Base-by-base conservation (phyloP, 2,888 invertebrate genomes). In the Epiblema foenella region DNA sequence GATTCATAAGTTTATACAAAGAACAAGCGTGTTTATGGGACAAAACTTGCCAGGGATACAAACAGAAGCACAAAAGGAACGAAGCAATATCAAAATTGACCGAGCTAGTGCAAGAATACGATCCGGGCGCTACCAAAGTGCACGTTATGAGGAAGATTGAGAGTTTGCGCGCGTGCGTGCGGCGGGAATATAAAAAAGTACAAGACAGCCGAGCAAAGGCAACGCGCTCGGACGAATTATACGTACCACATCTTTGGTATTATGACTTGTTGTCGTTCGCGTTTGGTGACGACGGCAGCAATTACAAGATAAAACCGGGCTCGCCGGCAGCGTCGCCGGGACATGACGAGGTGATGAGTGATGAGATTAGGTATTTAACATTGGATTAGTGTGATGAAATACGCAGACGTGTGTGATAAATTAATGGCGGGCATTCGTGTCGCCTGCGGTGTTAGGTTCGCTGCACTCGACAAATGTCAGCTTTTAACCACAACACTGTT, bases 111-210 rank as follows among this genome's bases (percentile, higher is more conserved):
- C 90, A 89, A 69, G 81, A 87, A 64, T 87, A 86, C 70, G 90
- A 91, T 49, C 83, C 88, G 17, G 83, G 81, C 10, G 91, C 90
- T 20, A 91, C 91, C 0, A 81, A 88, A 52, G 91, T 91, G 3
- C 91, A 91, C 64, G 86, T 92, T 5, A 75, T 91, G 75, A 83
- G 91, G 66, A 92, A 92, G 78, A 90, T 93, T 51, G 92, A 92
- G 78, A 92, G 91, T 76, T 75, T 93, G 73, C 85, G 92, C 39
- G 90, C 92, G 9, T 91, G 92, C 75, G 88, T 90, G 73, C 79
- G 92, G 9, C 81, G 92, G 51, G 92, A 91, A 69, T 82, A 85
- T 73, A 90, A 87, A 70, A 83, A 84, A 49, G 88, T 91, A 3
- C 76, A 79, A 37, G 85, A 86, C 17, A 90, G 90, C 70, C 82